Percentiles rank a stretch among this genome's conserved stretches.
Evolutionary conservation across 2,113 vertebrate genomes (phyloP).

Genomic region (Melanostigma gelatinosum): DNA sequence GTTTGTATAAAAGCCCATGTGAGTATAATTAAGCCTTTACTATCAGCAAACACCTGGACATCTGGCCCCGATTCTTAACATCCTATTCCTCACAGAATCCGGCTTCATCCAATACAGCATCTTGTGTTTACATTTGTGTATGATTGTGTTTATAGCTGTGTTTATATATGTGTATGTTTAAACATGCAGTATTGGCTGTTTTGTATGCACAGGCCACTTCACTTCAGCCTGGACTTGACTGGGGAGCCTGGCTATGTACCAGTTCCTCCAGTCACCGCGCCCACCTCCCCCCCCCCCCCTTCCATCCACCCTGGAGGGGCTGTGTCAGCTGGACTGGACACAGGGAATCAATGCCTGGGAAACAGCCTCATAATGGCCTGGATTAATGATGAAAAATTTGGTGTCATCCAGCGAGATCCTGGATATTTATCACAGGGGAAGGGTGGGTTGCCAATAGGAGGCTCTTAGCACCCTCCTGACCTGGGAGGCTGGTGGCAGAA

Average conservation of each 20-base stretch:
- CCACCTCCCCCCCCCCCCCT: not conserved
- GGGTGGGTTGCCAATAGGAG: slow-evolving; percentile 81
- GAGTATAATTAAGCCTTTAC: slow-evolving; percentile 62
- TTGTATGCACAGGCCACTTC: slow-evolving; percentile 46
- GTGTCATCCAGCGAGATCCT: slow-evolving; percentile 87
- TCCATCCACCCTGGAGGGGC: slow-evolving; percentile 87
- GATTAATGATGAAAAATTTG: slow-evolving; percentile 99
- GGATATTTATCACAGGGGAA: slow-evolving; percentile 92
- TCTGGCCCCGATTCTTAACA: slow-evolving; percentile 45
- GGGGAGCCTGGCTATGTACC: slow-evolving; percentile 52
- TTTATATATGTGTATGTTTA: slow-evolving; percentile 39
- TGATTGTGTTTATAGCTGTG: slow-evolving; percentile 21
- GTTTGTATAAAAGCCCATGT: slow-evolving; percentile 40
- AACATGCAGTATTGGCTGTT: slow-evolving; percentile 11
- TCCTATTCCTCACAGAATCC: slow-evolving; percentile 14
- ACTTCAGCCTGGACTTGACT: slow-evolving; percentile 63
- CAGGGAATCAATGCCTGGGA: slow-evolving; percentile 91
- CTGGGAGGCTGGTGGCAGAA: slow-evolving; percentile 73
- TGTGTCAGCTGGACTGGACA: slow-evolving; percentile 84
- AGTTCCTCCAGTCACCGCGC: slow-evolving; percentile 73
- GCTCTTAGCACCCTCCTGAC: slow-evolving; percentile 81
- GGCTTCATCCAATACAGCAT: slow-evolving; percentile 17
- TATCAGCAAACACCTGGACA: slow-evolving; percentile 66
- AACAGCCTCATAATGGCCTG: slow-evolving; percentile 90
- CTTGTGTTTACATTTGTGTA: slow-evolving; percentile 42